These are phyloP conservation scores for Acanthisitta chloris DNA, from an alignment of 2,113 vertebrate species.

Conservation along the genomic window DNA sequence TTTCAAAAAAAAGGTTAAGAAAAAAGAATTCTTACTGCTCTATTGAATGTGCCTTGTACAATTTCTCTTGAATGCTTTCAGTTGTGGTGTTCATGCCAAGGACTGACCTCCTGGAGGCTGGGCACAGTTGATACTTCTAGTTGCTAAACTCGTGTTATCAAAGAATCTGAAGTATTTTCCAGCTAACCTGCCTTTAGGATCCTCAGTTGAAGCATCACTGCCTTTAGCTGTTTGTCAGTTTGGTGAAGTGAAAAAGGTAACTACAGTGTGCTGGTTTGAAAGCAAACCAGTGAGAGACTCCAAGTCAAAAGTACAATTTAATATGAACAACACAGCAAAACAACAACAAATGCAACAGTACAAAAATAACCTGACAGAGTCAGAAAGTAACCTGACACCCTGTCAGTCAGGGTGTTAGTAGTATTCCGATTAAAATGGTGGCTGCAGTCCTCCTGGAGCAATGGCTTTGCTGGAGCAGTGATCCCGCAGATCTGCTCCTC, in stretches of 20 bases:
- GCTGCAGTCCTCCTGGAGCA: no score
- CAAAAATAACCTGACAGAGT: no score
- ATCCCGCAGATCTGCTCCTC: no score
- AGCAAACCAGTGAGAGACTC: no score
- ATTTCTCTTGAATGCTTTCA: neutral
- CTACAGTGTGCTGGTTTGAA: no score
- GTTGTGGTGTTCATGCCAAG: neutral
- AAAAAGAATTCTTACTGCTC: neutral
- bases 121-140: neutral
- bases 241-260: neutral
- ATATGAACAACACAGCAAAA: no score
- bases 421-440: no score
- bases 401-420: no score
- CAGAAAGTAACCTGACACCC: no score
- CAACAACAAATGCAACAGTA: no score
- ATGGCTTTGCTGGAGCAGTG: no score
- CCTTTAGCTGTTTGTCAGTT: neutral
- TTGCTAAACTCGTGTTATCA: neutral
- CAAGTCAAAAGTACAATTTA: no score
- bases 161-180: neutral
- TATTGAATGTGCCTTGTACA: neutral
- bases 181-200: neutral
- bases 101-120: neutral
- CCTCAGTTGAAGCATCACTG: neutral
- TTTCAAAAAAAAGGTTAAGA: neutral